A percentile compares a stretch with the other conserved stretches of the same genome.
phyloP scores from a whole-genome alignment of 2,888 invertebrate genomes.

The Lithophane semibrunnea region DNA sequence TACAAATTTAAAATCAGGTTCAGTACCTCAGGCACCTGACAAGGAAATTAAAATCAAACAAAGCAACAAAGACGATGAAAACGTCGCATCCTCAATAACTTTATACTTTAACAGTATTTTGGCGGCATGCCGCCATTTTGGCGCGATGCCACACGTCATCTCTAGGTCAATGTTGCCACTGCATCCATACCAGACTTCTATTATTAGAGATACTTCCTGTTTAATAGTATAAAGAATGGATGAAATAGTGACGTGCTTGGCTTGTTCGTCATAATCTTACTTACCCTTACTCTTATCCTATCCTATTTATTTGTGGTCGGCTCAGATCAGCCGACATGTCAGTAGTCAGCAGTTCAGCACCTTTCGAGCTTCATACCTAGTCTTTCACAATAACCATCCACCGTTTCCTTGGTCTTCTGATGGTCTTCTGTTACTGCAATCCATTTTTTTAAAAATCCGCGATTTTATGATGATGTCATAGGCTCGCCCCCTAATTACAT shows the following conservation, averaged over 20 bases:
- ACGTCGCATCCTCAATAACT: background rate
- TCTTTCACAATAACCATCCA: too few relatives aligned
- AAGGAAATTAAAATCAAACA: conserved; percentile 6
- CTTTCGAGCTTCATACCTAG: background rate
- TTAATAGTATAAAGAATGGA: background rate
- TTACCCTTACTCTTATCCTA: background rate
- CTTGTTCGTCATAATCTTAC: too few relatives aligned
- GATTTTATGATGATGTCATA: background rate
- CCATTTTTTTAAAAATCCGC: background rate
- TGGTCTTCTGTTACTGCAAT: background rate
- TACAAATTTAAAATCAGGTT: background rate
- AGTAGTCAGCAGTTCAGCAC: background rate
- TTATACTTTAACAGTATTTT: conserved; percentile 29
- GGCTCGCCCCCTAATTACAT: too few relatives aligned
- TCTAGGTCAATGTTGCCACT: conserved; percentile 64
- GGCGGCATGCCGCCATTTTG: conserved; percentile 49
- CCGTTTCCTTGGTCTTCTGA: background rate
- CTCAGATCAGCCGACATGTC: background rate
- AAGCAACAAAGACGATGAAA: conserved; percentile 24
- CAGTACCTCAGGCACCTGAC: background rate
- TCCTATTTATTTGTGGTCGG: background rate
- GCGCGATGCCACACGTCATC: conserved; percentile 54
- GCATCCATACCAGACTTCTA: conserved; percentile 35
- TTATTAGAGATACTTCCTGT: conserved; percentile 44
- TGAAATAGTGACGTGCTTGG: background rate